phyloP scores from a whole-genome alignment of 30 jellyfish, hydroid and myxozoan genomes.

The Rhopilema esculentum region DNA sequence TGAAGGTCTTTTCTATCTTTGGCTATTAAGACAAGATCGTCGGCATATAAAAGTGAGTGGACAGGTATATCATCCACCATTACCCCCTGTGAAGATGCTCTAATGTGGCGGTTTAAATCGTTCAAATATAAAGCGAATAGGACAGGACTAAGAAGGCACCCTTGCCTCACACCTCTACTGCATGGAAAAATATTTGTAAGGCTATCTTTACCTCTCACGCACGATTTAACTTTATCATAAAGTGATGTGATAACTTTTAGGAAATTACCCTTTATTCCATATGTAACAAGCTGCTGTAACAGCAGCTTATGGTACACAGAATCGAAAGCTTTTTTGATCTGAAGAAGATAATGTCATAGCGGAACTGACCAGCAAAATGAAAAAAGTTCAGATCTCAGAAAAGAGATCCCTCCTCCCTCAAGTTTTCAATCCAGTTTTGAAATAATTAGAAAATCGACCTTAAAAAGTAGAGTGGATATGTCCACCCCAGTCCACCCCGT shows the following conservation, averaged over 20 bases:
- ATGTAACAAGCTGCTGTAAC: slow-evolving; percentile 29
- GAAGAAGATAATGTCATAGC: no score
- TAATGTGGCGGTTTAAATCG: slow-evolving; percentile 33
- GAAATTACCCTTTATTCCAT: slow-evolving; percentile 55
- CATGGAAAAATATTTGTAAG: slow-evolving; percentile 39
- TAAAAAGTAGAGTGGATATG: no score
- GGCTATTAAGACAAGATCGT: slow-evolving; percentile 33
- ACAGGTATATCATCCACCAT: slow-evolving; percentile 27
- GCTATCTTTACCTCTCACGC: slow-evolving; percentile 57
- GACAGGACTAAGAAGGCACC: slow-evolving; percentile 56
- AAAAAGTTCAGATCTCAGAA: no score
- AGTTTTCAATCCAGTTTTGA: no score
- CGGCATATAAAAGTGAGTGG: slow-evolving; percentile 31
- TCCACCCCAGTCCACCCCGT: no score
- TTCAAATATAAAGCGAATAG: slow-evolving; percentile 64
- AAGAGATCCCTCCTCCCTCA: no score
- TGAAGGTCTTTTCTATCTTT: slow-evolving; percentile 36
- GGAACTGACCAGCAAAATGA: no score
- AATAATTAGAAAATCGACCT: no score
- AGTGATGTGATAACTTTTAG: slow-evolving; percentile 40
- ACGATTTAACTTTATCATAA: slow-evolving; percentile 38
- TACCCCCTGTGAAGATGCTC: slow-evolving; percentile 22
- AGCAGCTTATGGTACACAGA: slow-evolving; percentile 43
- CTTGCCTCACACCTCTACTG: slow-evolving; percentile 50
- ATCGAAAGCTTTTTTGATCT: slow-evolving; percentile 38